Evolutionary conservation across 2,113 vertebrate species (phyloP), one percentile per base, ranked within the genome.

Genomic region (Callipepla squamata): DNA sequence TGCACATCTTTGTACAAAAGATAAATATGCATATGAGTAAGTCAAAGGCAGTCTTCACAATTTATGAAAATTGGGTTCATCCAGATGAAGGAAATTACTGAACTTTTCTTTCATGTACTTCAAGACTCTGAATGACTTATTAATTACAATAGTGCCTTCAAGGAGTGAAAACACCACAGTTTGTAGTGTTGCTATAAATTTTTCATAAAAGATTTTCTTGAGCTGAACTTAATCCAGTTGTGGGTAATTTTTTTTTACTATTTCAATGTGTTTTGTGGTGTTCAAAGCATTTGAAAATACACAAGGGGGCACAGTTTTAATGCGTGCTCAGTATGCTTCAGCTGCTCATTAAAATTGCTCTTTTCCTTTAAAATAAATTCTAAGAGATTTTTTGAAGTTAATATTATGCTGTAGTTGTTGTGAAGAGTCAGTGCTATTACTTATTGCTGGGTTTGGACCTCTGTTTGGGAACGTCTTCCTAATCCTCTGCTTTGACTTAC

Each of bases 221-320:
- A 84, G 76, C 76, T 88, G 82, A 81, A n/a, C 23, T 63, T 88
- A 78, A 86, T 91, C 58, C 40, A 32, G 38, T 86, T 87, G 79
- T 40, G 53, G 42, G 9, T 11, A 16, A 48, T 38, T 21, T 62
- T 45, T 45, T 91, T 85, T 83, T 48, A 72, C 47, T 67, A 30
- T 68, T 92, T 91, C 6, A 0, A 4, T 88, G 65, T 87, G 51
- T 92, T 90, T 65, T 72, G 45, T 94, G 51, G 18, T 61, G 51
- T 94, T 96, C 72, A 92, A 83, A 94, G 73, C 69, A 42, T 19
- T 40, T 18, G 48, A 91, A 94, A 94, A 94, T 92, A 94, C 93
- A 96, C 96, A 94, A 90, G 95, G 73, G 89, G 82, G 68, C 85
- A 92, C 88, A 83, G 16, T 91, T 95, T 85, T 95, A 95, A 96